These are phyloP conservation scores for Hetaerina titia DNA, from an alignment of 2,888 invertebrate genomes.

Conservation along the genomic window DNA sequence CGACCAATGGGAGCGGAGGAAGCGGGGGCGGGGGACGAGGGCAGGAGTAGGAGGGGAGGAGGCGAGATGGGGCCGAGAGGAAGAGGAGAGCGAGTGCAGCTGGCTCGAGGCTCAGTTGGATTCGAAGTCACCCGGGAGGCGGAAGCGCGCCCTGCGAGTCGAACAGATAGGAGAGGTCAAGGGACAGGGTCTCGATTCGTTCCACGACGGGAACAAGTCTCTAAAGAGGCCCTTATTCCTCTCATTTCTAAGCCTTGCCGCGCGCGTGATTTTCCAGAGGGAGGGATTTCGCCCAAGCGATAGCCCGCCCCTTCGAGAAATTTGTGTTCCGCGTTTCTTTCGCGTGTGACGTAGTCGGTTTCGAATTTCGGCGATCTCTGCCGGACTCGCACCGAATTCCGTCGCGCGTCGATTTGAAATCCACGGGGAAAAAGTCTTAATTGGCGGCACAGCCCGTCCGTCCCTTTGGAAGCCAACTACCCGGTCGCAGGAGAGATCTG, in stretches of 20 bases:
- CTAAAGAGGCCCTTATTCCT: not conserved
- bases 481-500: not conserved
- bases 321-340: not conserved
- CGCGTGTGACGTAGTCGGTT: not conserved
- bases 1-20: conserved; percentile 37
- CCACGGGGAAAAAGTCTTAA: not conserved
- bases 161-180: conserved; percentile 48
- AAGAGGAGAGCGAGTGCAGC: not conserved
- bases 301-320: conserved; percentile 6
- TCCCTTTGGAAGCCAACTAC: not conserved
- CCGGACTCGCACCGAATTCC: not conserved
- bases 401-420: not conserved
- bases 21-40: not conserved
- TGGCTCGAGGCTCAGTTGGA: conserved; percentile 35
- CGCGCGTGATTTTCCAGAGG: not conserved
- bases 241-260: conserved; percentile 51
- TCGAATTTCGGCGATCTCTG: not conserved
- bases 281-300: conserved; percentile 34
- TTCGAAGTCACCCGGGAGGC: conserved; percentile 39
- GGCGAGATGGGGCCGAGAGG: not conserved
- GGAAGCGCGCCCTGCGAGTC: conserved; percentile 31
- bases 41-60: not conserved
- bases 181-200: not conserved
- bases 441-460: not conserved
- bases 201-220: not conserved